phyloP scores from a whole-genome alignment of 2,888 invertebrate species.

The Drosophila prostipennis region DNA sequence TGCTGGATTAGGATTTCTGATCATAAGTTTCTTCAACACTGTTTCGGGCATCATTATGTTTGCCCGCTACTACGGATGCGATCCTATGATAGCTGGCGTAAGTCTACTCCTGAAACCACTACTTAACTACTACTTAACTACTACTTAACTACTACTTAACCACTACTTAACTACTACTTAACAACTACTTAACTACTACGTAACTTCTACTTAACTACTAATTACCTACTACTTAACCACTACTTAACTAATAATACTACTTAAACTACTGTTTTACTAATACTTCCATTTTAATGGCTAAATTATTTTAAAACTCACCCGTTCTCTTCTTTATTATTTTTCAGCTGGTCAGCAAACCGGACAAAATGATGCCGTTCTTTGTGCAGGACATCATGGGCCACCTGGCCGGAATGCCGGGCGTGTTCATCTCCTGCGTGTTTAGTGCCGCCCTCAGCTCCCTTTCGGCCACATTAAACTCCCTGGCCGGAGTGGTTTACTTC shows the following conservation, averaged over 20 bases:
- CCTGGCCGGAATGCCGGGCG: slow-evolving; percentile 86
- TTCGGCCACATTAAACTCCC: slow-evolving; percentile 86
- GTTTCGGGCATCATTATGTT: slow-evolving; percentile 87
- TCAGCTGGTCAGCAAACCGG: slow-evolving; percentile 82
- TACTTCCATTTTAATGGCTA: no score
- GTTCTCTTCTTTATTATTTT: background rate
- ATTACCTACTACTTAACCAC: no score
- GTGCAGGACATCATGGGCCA: slow-evolving; percentile 86
- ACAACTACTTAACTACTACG: no score
- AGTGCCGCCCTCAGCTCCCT: slow-evolving; percentile 87
- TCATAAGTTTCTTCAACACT: slow-evolving; percentile 86
- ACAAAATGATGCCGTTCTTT: slow-evolving; percentile 86
- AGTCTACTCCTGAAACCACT: slow-evolving; percentile 23
- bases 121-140: no score
- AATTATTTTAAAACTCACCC: no score
- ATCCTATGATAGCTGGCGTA: slow-evolving; percentile 86
- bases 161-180: no score
- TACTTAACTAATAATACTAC: no score
- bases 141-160: no score
- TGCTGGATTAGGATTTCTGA: slow-evolving; percentile 85
- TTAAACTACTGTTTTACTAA: no score
- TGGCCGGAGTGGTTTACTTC: slow-evolving; percentile 86
- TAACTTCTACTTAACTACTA: no score
- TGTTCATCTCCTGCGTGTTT: slow-evolving; percentile 87
- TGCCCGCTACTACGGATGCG: slow-evolving; percentile 86